These are phyloP conservation scores for Blera fallax DNA, from an alignment of 2,888 invertebrate species.

Conservation along the genomic window DNA sequence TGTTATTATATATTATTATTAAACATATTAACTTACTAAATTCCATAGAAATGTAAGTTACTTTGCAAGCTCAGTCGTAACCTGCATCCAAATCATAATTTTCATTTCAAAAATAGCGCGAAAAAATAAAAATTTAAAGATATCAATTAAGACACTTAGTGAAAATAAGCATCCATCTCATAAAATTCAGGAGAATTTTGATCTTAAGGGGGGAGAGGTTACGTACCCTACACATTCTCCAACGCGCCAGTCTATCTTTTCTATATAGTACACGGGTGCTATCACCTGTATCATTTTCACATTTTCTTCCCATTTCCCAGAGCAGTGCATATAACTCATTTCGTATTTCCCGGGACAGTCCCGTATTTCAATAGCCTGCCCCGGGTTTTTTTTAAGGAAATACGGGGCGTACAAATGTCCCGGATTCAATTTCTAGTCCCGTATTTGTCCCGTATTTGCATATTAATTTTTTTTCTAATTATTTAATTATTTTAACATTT, in stretches of 20 bases:
- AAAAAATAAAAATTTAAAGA: not conserved
- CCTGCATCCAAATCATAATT: not conserved
- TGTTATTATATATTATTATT: not conserved
- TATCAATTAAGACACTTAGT: not conserved
- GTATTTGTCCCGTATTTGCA: not conserved
- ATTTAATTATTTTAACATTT: not conserved
- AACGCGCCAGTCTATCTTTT: too few species aligned
- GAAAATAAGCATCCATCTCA: not conserved
- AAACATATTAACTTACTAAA: not conserved
- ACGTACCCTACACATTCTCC: not conserved
- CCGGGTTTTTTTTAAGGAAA: not conserved
- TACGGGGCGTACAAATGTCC: not conserved
- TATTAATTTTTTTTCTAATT: not conserved
- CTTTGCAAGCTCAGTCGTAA: not conserved
- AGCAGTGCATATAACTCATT: constrained; percentile 6
- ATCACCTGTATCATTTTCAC: not conserved
- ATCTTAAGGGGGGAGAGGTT: not conserved
- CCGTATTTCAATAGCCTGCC: not conserved
- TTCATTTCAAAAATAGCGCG: not conserved
- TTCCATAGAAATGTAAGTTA: not conserved
- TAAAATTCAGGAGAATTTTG: constrained; percentile 1
- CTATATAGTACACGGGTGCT: not conserved
- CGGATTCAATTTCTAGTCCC: not conserved
- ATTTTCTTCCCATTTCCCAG: not conserved
- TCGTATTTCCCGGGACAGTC: not conserved